A percentile compares a stretch with the other conserved stretches of the same genome.
Conservation (phyloP, 2,888 invertebrate species). For the Pinctada fucata region DNA sequence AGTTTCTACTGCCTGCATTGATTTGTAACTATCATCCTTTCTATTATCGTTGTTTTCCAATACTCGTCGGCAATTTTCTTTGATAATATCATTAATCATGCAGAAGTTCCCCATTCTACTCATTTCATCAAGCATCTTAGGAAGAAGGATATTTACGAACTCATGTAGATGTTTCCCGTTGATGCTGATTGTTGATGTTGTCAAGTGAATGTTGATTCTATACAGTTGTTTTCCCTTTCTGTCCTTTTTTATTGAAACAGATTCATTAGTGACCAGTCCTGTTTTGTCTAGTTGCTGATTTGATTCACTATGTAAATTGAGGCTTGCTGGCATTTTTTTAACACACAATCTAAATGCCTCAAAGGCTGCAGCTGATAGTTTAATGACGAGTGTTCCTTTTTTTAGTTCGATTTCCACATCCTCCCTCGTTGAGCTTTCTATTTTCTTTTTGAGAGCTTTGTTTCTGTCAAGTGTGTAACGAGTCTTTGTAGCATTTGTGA, state of each 20-base stretch:
- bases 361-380: not conserved
- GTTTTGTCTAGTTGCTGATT: not conserved
- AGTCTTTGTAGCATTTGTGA: not conserved
- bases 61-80: not conserved
- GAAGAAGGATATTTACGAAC: not conserved
- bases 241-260: not conserved
- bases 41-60: too few species aligned
- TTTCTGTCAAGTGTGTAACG: not conserved
- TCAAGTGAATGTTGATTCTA: not conserved
- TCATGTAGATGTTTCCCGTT: not conserved
- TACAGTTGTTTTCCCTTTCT: not conserved
- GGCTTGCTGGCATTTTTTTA: not conserved
- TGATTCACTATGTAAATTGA: too few species aligned
- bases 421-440: not conserved
- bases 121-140: not conserved
- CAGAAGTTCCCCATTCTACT: not conserved
- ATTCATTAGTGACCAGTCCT: not conserved
- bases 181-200: not conserved
- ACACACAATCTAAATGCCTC: not conserved
- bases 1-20: too few species aligned
- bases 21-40: too few species aligned
- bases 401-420: not conserved
- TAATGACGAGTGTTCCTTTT: not conserved
- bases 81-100: not conserved
- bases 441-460: not conserved